Base-by-base conservation (phyloP, 2,888 invertebrate species). In the Willowsia nigromaculata region DNA sequence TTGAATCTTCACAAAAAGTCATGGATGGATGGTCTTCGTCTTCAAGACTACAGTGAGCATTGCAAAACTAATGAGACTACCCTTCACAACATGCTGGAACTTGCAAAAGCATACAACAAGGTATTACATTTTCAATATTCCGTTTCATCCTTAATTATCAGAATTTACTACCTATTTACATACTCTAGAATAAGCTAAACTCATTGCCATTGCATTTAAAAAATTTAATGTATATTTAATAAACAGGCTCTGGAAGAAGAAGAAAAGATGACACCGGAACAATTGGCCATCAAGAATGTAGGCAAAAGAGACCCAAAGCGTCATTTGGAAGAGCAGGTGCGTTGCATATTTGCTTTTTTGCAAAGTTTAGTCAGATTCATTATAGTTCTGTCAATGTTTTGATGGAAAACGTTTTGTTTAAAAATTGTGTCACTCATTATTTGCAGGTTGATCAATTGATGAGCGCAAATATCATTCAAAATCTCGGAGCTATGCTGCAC, bases 301-400 rank as follows among this genome's bases (percentile, higher is more conserved):
- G 99, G 99, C 84, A 99, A 98, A 94, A 97, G 98, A 94, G 99
- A 99, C 94, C 99, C 99, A 27, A 99, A 99, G 95, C 96, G 99
- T 93, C 99, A 99, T 96, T 95, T 99, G 94, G 99, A 99, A 94
- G 99, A 99, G 94, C 98, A 99, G 94, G 99, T 99, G 80, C 3
- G 15, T 33, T 50, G n/a, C 18, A 13, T 13, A 47, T 47, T 13
- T 56, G 56, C 22, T 6, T 56, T 59, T 59, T 37, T 76, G 83
- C 1, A 33, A 7, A n/a, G n/a, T 50, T n/a, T 18, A n/a, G 0
- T n/a, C 37, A 62, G 62, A 13, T 37, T 9, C 13, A 7, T 3
- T 62, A n/a, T 53, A 25, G 22, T 65, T 0, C 11, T 59, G 59
- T 59, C 59, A 25, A 59, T n/a, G 59, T 30, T 15, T 15, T 59